Evolutionary conservation across 2,113 vertebrate species (phyloP), one percentile per base, ranked within the genome.

Genomic region (Colius striatus): DNA sequence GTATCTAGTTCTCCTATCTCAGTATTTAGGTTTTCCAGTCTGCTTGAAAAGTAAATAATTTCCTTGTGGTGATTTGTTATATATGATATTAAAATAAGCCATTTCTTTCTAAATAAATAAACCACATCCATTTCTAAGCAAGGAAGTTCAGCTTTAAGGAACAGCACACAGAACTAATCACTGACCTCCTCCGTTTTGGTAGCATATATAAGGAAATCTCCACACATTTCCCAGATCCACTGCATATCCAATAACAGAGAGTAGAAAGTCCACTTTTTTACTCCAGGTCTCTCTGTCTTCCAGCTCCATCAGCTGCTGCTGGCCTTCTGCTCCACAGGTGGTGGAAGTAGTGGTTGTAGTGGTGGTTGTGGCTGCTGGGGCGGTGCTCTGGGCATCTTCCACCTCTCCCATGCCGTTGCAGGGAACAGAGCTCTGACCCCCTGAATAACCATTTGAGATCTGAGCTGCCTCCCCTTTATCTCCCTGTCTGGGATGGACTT

Each of bases 171-270:
- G 29, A 48, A n/a, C n/a, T 12, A 36, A 8, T 27, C 82, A 96
- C 99, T 99, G 96, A 99, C 99, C 99, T 98, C 99, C 99, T 97
- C 99, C 99, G 0, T 99, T 99, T 86, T 99, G 99, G 92, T 99
- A 99, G 97, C 99, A 99, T 90, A 99, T 98, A 76, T 99, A 99
- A 16, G 99, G 99, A 95, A 99, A 99, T 65, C 99, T 99, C 99
- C 99, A 99, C 72, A 99, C 98, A 1, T 99, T 99, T 68, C 99
- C 99, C 97, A 99, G 98, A 96, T 99, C 99, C 94, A 99, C 99
- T 1, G 99, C 99, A 0, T 99, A 99, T 89, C 99, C 99, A 34
- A 99, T 99, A 92, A 99, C 99, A 0, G 99, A 99, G 87, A 99
- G 98, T 27, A 99, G 97, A 96, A 99, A 99, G 98, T 99, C 99